Conservation (phyloP, 1,140 invertebrate genomes). For the Gryllus bimaculatus region DNA sequence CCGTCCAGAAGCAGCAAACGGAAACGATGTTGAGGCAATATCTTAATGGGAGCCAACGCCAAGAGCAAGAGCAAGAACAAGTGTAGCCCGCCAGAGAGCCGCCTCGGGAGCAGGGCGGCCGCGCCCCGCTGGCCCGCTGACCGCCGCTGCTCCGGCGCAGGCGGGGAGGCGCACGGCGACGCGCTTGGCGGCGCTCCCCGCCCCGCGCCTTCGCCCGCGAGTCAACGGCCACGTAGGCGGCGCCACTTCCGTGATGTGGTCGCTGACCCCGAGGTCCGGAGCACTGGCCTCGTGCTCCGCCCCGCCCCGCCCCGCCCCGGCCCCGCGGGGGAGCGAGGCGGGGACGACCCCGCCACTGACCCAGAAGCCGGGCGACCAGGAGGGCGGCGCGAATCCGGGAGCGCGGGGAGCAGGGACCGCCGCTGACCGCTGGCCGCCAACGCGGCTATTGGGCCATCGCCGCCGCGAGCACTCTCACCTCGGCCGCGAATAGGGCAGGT, state of each 20-base stretch:
- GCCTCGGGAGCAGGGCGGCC: not conserved
- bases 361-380: not conserved
- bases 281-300: not conserved
- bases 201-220: not conserved
- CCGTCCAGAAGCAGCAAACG: too few species aligned
- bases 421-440: not conserved
- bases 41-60: too few species aligned
- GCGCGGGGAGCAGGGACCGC: not conserved
- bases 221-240: not conserved
- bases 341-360: not conserved
- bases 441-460: not conserved
- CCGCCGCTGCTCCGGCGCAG: too few species aligned
- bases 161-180: not conserved
- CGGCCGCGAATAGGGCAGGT: too few species aligned
- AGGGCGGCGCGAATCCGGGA: not conserved
- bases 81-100: too few species aligned
- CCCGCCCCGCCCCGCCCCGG: too few species aligned
- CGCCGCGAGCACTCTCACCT: not conserved
- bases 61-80: too few species aligned
- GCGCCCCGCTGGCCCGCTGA: conserved; percentile 1
- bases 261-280: not conserved
- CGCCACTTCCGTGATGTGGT: not conserved
- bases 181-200: not conserved
- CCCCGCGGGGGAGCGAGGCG: too few species aligned
- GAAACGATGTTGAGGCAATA: too few species aligned